Percentiles rank a stretch among this genome's conserved stretches.
Conservation (phyloP, 2,888 invertebrate species). For the Tortrix viridana region DNA sequence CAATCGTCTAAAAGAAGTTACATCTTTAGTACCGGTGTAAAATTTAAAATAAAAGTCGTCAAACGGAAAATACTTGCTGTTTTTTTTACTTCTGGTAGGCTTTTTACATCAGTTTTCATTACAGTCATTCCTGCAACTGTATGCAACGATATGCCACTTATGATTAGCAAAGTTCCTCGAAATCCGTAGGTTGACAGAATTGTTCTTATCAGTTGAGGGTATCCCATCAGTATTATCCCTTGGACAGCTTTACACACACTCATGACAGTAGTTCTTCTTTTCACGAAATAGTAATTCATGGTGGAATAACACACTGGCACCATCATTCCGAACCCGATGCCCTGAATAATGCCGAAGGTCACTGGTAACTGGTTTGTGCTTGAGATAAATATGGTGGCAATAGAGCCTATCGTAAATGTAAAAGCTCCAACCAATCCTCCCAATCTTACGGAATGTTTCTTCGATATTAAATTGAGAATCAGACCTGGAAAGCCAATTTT, state of each 20-base stretch:
- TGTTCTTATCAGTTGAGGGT: slow-evolving; percentile 81
- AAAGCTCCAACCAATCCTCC: slow-evolving; percentile 84
- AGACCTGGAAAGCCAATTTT: slow-evolving; percentile 71
- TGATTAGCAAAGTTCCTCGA: slow-evolving; percentile 84
- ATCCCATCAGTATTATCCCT: slow-evolving; percentile 83
- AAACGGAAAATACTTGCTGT: slow-evolving; percentile 71
- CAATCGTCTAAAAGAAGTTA: slow-evolving; percentile 51
- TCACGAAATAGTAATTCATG: slow-evolving; percentile 86
- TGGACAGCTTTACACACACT: slow-evolving; percentile 85
- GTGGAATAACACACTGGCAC: slow-evolving; percentile 86
- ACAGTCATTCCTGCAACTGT: slow-evolving; percentile 84
- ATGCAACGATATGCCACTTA: slow-evolving; percentile 85
- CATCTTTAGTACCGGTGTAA: slow-evolving; percentile 8
- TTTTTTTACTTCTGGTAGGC: slow-evolving; percentile 47
- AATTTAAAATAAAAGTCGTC: neutral
- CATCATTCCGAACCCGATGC: slow-evolving; percentile 86
- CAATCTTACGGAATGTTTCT: slow-evolving; percentile 77
- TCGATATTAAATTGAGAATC: slow-evolving; percentile 82
- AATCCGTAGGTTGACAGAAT: slow-evolving; percentile 84
- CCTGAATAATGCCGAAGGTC: slow-evolving; percentile 83
- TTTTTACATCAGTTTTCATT: slow-evolving; percentile 74
- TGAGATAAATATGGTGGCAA: slow-evolving; percentile 79
- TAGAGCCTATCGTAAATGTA: slow-evolving; percentile 78
- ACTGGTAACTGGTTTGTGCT: slow-evolving; percentile 83
- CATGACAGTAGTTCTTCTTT: slow-evolving; percentile 85